Evolutionary conservation across 35 echinoderm and acorn worm genomes (phyloP), one percentile per base, ranked within the genome.

Genomic region (Anneissia japonica): DNA sequence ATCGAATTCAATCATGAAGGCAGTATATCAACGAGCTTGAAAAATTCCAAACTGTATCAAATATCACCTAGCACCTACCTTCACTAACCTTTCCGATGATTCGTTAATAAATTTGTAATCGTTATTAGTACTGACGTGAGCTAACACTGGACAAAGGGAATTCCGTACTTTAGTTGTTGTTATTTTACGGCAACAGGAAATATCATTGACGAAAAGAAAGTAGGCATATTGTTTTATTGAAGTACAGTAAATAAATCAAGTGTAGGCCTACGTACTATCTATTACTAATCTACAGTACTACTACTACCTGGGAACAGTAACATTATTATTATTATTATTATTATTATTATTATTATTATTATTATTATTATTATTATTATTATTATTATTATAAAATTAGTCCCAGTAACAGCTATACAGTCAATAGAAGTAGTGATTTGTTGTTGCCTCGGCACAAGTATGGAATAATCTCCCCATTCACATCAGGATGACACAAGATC

Each of bases 101-200:
- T 64, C 51, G 51, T 64, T 64, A 64, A 64, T 64, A 64, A 64
- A 64, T 64, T 64, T 64, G 51, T 64, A 64, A 64, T 64, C 51
- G 51, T 64, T 64, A 64, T 64, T 64, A 64, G 19, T 2, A 64
- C 26, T 64, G 51, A 64, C 51, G 51, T 1, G 1, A 64, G 21
- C 51, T 16, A 64, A 64, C 19, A 64, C 51, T 64, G 51, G 7
- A 64, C 51, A 64, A 64, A 64, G 51, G 51, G 1, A 64, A 64
- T 64, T 16, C 51, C 5, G 51, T 64, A 26, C 2, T 64, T 64
- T 14, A 43, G 51, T 64, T 16, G 51, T 64, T 64, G 51, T 64
- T 64, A 26, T 26, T 64, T 9, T 64, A 64, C 51, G 9, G 51
- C 19, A 64, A 64, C 51, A 64, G 51, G 51, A 64, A 64, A 64